These are phyloP conservation scores for Iguana delicatissima DNA, from an alignment of 2,797 vertebrate species.

Conservation along the genomic window DNA sequence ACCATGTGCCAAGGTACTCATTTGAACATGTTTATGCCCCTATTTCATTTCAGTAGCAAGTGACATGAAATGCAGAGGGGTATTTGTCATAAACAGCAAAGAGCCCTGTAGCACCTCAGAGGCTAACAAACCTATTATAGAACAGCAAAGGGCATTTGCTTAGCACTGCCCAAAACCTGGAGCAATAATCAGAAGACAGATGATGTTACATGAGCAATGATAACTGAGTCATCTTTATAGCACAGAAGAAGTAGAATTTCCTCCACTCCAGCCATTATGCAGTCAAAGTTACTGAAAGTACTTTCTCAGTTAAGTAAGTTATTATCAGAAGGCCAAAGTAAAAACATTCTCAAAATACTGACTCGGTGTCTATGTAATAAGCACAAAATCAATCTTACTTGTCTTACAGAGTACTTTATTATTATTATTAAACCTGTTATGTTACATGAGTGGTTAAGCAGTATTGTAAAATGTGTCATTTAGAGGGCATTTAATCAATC, in stretches of 20 bases:
- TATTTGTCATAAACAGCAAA: neutral
- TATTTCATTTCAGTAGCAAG: neutral
- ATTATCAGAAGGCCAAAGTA: conserved; percentile 22
- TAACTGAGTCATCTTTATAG: neutral
- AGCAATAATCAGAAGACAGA: no score
- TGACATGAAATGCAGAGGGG: neutral
- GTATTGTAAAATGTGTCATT: conserved; percentile 14
- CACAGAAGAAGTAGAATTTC: neutral
- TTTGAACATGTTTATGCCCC: neutral
- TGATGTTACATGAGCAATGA: neutral
- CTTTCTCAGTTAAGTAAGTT: conserved; percentile 20
- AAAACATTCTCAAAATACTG: conserved; percentile 30
- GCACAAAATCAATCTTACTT: neutral
- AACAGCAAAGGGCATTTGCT: no score
- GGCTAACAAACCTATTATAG: neutral
- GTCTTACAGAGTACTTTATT: neutral
- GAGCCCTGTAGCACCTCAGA: neutral
- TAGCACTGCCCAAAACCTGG: no score
- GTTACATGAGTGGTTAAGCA: neutral
- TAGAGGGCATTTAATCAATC: conserved; percentile 12
- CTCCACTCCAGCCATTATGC: neutral
- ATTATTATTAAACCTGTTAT: conserved; percentile 22
- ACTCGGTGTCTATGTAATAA: neutral
- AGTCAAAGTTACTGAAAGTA: conserved; percentile 7
- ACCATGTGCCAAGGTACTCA: neutral